Conservation (phyloP, 1,140 invertebrate genomes). For the Pristionchus pacificus region DNA sequence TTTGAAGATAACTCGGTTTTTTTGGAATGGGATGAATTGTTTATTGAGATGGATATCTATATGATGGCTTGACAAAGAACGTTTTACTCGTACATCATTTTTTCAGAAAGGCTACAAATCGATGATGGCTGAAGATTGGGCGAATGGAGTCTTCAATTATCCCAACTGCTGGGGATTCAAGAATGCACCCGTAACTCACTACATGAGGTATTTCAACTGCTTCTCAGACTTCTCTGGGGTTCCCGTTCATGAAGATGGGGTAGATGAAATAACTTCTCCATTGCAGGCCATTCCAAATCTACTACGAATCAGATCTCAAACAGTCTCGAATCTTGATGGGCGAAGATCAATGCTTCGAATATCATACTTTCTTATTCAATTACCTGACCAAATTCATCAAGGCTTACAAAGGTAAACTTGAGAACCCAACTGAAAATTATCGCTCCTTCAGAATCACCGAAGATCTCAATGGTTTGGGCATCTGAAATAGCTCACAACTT, state of each 20-base stretch:
- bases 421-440: not conserved
- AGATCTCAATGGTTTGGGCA: not conserved
- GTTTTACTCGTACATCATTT: too few species aligned
- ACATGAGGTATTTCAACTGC: not conserved
- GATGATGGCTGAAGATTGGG: not conserved
- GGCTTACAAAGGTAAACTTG: not conserved
- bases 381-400: not conserved
- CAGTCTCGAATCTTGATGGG: not conserved
- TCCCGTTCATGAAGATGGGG: too few species aligned
- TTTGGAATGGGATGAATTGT: too few species aligned
- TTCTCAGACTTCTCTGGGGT: too few species aligned
- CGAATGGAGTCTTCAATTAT: not conserved
- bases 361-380: not conserved
- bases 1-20: too few species aligned
- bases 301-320: not conserved
- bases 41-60: too few species aligned
- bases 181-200: not conserved
- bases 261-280: too few species aligned
- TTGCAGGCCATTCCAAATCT: not conserved
- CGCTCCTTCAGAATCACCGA: not conserved
- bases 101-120: not conserved
- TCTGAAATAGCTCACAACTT: not conserved
- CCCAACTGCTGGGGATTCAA: not conserved
- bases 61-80: too few species aligned
- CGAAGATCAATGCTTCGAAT: not conserved